phyloP scores from a whole-genome alignment of 2,888 invertebrate genomes.

The Rhagonycha lutea region DNA sequence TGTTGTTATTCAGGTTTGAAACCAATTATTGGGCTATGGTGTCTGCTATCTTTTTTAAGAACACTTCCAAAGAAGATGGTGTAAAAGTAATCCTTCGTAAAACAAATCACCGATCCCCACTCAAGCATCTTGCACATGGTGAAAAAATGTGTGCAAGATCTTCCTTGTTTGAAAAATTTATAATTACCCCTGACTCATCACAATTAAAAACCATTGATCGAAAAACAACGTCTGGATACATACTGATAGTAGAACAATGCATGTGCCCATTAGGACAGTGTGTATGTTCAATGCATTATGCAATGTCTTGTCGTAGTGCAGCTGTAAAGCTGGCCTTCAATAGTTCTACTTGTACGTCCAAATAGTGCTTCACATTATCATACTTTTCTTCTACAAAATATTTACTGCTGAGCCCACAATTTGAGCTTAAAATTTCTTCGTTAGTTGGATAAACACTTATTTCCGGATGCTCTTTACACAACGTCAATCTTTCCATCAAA shows the following conservation, averaged over 20 bases:
- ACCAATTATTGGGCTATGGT: no score
- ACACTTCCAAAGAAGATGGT: no score
- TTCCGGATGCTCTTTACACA: slow-evolving; percentile 12
- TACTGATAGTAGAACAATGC: not conserved
- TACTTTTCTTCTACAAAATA: slow-evolving; percentile 68
- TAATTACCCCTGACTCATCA: no score
- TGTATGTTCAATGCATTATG: slow-evolving; percentile 16
- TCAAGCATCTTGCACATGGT: no score
- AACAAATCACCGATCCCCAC: no score
- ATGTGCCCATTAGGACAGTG: no score
- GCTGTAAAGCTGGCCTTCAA: slow-evolving; percentile 78
- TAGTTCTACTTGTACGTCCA: slow-evolving; percentile 80
- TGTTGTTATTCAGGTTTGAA: slow-evolving; percentile 28
- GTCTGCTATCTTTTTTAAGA: no score
- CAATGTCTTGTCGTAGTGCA: slow-evolving; percentile 71
- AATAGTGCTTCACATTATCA: slow-evolving; percentile 61
- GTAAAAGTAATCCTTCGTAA: no score
- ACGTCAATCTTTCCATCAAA: no score
- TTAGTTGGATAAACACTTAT: slow-evolving; percentile 54
- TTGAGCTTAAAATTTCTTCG: not conserved
- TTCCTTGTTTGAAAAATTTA: no score
- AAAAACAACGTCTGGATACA: not conserved
- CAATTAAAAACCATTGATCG: not conserved
- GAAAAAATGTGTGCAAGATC: no score
- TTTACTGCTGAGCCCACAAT: slow-evolving; percentile 57